Evolutionary conservation across 2,113 vertebrate species (phyloP).

Genomic region (Dipodomys spectabilis): DNA sequence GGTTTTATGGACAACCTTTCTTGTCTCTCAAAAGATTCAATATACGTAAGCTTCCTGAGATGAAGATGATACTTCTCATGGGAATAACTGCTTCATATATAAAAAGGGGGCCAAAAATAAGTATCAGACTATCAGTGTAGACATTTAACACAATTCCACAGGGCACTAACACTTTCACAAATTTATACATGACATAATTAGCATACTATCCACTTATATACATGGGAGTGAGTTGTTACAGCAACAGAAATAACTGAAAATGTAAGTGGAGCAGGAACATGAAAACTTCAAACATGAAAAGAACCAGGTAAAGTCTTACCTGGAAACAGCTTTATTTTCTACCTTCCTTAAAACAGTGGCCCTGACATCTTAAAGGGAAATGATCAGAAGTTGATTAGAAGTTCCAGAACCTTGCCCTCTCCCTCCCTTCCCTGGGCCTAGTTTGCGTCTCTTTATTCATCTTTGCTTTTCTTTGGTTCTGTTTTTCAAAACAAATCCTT

Average conservation of each 20-base stretch:
- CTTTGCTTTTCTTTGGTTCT: neutral
- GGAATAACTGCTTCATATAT: neutral
- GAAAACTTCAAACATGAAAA: constrained; percentile 68
- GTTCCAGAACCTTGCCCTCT: constrained; percentile 57
- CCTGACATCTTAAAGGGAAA: constrained; percentile 86
- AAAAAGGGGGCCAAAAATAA: neutral
- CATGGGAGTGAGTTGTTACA: constrained; percentile 41
- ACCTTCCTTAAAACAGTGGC: constrained; percentile 85
- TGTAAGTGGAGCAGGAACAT: constrained; percentile 60
- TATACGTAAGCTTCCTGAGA: neutral
- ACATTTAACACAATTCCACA: neutral
- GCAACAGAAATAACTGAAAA: constrained; percentile 79
- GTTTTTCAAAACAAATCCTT: constrained; percentile 66
- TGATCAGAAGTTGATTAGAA: constrained; percentile 79
- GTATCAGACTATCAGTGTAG: neutral
- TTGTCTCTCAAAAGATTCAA: neutral
- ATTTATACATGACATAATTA: neutral
- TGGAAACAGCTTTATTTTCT: constrained; percentile 82
- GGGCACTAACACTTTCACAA: neutral
- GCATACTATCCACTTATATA: neutral
- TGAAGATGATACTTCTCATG: neutral
- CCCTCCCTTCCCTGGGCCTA: neutral
- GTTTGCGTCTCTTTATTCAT: constrained; percentile 38
- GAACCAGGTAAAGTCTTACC: constrained; percentile 84
- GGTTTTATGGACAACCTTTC: neutral